Conservation (phyloP, 2,888 invertebrate genomes). For the Calephelis perditalis region DNA sequence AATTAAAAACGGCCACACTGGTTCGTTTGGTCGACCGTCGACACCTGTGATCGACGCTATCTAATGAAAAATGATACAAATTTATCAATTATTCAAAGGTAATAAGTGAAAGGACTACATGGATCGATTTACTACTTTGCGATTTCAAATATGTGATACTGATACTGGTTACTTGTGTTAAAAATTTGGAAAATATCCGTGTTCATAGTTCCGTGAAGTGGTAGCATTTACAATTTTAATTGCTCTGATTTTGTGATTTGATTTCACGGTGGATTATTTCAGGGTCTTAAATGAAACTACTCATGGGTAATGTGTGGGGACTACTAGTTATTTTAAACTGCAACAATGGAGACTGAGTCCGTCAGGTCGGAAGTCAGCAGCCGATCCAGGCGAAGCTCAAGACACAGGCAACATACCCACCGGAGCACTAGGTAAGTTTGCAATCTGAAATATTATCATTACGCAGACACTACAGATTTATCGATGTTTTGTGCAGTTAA, state of each 20-base stretch:
- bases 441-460: slow-evolving; percentile 9
- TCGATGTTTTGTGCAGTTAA: too few relatives aligned
- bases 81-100: slow-evolving; percentile 52
- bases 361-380: slow-evolving; percentile 95
- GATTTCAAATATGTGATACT: slow-evolving; percentile 4
- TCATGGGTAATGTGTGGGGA: slow-evolving; percentile 52
- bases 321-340: slow-evolving; percentile 33
- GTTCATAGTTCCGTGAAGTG: slow-evolving; percentile 47
- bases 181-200: slow-evolving; percentile 29
- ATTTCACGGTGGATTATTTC: slow-evolving; percentile 50
- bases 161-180: slow-evolving; percentile 28
- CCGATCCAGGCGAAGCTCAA: slow-evolving; percentile 84
- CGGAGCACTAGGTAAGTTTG: slow-evolving; percentile 80
- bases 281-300: slow-evolving; percentile 46
- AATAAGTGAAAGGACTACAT: slow-evolving; percentile 33
- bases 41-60: slow-evolving; percentile 54
- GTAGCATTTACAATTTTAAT: slow-evolving; percentile 54
- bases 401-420: slow-evolving; percentile 80
- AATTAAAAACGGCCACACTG: too few relatives aligned
- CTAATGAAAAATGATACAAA: slow-evolving; percentile 44
- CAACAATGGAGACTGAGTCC: slow-evolving; percentile 94
- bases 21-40: slow-evolving; percentile 48
- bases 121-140: neutral
- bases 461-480: too few relatives aligned
- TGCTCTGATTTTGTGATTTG: slow-evolving; percentile 52